Conservation (phyloP, 2,113 vertebrate species). For the Arizona elegans region DNA sequence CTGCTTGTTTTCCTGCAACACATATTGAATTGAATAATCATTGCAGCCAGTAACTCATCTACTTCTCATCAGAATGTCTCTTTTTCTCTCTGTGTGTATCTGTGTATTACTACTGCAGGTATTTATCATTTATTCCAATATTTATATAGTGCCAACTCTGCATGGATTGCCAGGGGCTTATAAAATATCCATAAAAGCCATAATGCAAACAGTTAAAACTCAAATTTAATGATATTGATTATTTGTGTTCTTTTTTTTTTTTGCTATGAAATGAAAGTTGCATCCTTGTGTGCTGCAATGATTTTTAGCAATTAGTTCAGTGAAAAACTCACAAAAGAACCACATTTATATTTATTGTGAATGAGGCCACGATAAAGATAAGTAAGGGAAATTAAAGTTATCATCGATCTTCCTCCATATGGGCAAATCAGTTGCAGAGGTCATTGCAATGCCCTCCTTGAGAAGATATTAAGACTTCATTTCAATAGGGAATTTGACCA, state of each 20-base stretch:
- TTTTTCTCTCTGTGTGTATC: neutral
- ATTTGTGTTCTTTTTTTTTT: neutral
- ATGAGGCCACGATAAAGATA: neutral
- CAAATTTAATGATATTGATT: neutral
- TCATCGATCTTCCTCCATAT: neutral
- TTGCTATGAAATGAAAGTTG: neutral
- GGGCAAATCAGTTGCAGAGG: neutral
- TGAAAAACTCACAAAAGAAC: neutral
- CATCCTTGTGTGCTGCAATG: neutral
- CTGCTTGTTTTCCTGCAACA: conserved; percentile 30
- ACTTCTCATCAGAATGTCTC: neutral
- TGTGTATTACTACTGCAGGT: neutral
- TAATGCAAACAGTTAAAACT: neutral
- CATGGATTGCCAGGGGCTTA: neutral
- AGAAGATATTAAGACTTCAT: neutral
- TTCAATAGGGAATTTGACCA: neutral
- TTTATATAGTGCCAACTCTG: neutral
- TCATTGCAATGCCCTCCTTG: neutral
- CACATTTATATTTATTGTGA: neutral
- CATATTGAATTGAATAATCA: conserved; percentile 19
- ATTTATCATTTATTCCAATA: neutral
- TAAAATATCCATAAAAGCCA: neutral
- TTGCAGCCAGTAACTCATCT: neutral
- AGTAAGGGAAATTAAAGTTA: neutral
- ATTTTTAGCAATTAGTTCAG: neutral